phyloP scores from a whole-genome alignment of 1,140 invertebrate genomes.

The Reticulitermes speratus region DNA sequence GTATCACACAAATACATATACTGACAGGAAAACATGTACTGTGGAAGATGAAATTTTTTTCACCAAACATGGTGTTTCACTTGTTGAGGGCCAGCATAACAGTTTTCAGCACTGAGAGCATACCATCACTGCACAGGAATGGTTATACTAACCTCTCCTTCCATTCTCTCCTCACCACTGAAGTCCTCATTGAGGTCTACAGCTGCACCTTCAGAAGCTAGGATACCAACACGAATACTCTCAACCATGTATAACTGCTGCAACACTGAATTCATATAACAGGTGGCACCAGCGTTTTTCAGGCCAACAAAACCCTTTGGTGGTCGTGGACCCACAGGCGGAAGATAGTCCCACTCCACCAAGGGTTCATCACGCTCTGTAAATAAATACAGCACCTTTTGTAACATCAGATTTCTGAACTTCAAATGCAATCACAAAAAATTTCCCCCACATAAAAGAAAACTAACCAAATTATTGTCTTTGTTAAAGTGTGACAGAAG shows the following conservation, averaged over 20 bases:
- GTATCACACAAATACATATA: conserved; percentile 24
- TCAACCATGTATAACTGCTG: conserved; percentile 97
- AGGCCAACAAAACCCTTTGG: conserved; percentile 91
- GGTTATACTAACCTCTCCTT: conserved; percentile 52
- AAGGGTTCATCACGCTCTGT: conserved; percentile 74
- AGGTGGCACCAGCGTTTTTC: conserved; percentile 98
- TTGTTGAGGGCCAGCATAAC: too few relatives aligned
- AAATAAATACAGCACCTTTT: conserved; percentile 35
- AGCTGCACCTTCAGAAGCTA: conserved; percentile 79
- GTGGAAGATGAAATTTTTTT: background rate
- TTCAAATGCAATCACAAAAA: too few relatives aligned
- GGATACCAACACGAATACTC: conserved; percentile 78
- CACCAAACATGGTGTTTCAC: too few relatives aligned
- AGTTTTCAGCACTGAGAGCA: too few relatives aligned
- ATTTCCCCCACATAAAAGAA: too few relatives aligned
- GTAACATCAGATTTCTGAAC: too few relatives aligned
- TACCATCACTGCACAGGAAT: too few relatives aligned
- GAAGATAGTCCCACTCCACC: conserved; percentile 96
- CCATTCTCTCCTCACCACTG: conserved; percentile 72
- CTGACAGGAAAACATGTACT: background rate
- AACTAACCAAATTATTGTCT: too few relatives aligned
- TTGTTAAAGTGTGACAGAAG: too few relatives aligned
- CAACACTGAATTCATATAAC: conserved; percentile 99
- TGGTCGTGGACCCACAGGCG: conserved; percentile 89
- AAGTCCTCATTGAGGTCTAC: conserved; percentile 88